These are phyloP conservation scores for Ciconia boyciana DNA, from an alignment of 2,113 vertebrate species.

Conservation along the genomic window DNA sequence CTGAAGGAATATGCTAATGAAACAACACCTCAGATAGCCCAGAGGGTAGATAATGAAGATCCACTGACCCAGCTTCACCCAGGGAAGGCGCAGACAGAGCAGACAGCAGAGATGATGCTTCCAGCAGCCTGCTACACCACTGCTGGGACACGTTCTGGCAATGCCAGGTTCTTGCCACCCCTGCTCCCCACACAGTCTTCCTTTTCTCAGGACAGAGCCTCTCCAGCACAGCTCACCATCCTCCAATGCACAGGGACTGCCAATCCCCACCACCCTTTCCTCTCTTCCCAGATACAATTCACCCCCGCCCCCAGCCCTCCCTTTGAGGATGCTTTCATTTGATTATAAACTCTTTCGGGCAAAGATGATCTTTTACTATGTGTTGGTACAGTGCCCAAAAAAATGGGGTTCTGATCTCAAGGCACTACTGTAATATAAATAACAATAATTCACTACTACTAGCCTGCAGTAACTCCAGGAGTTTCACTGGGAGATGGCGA, in stretches of 20 bases:
- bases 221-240: too few relatives aligned
- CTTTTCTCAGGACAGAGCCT: background rate
- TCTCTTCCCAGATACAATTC: background rate
- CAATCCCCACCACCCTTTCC: background rate
- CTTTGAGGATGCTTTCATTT: background rate
- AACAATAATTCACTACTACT: conserved; percentile 47
- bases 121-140: background rate
- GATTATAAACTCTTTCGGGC: background rate
- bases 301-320: background rate
- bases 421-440: conserved; percentile 29
- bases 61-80: background rate
- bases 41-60: background rate
- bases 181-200: background rate
- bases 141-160: background rate
- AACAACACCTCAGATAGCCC: background rate
- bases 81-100: background rate
- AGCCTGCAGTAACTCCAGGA: conserved; percentile 12
- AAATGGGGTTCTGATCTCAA: conserved; percentile 45
- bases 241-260: background rate
- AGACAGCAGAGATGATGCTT: background rate
- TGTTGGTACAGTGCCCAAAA: conserved; percentile 24
- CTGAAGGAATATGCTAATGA: background rate
- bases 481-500: conserved; percentile 33
- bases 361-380: conserved; percentile 31
- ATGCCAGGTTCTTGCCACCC: background rate